Percentiles rank a stretch among this genome's conserved stretches.
phyloP scores from a whole-genome alignment of 2,797 vertebrate genomes.

The Limnodromus scolopaceus region DNA sequence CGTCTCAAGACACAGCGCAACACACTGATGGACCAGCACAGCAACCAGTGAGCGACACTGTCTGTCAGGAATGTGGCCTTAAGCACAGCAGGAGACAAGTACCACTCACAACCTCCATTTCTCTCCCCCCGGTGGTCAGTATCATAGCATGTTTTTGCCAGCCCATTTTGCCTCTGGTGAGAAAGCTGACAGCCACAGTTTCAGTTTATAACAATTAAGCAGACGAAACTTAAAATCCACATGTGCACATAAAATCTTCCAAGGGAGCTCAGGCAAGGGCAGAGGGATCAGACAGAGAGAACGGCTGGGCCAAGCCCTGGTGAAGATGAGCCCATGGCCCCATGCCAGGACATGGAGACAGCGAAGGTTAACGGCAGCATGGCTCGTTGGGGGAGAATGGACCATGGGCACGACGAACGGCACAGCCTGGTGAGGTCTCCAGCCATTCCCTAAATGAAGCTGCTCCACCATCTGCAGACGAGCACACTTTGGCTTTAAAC shows the following conservation, averaged over 20 bases:
- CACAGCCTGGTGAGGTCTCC: not conserved
- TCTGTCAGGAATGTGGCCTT: not conserved
- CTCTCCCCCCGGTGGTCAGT: not conserved
- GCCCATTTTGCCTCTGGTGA: not conserved
- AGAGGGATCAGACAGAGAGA: not conserved
- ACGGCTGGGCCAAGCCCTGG: not conserved
- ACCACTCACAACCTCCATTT: not conserved
- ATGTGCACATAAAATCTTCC: not conserved
- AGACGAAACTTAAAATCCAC: not conserved
- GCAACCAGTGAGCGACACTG: not conserved
- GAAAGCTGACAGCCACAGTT: not conserved
- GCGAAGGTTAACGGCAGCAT: slow-evolving; percentile 13
- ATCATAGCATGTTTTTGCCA: not conserved
- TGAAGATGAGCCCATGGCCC: not conserved
- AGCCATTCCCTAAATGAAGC: slow-evolving; percentile 49
- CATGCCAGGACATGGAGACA: not conserved
- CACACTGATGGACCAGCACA: not conserved
- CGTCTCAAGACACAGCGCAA: not conserved
- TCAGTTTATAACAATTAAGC: not conserved
- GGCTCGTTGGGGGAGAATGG: slow-evolving; percentile 28
- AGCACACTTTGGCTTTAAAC: slow-evolving; percentile 33
- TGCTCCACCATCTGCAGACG: slow-evolving; percentile 20
- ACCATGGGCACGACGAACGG: not conserved
- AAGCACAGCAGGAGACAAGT: not conserved
- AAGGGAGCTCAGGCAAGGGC: slow-evolving; percentile 1